Evolutionary conservation across 2,113 vertebrate genomes (phyloP).

Genomic region (Mormyrus lacerda): DNA sequence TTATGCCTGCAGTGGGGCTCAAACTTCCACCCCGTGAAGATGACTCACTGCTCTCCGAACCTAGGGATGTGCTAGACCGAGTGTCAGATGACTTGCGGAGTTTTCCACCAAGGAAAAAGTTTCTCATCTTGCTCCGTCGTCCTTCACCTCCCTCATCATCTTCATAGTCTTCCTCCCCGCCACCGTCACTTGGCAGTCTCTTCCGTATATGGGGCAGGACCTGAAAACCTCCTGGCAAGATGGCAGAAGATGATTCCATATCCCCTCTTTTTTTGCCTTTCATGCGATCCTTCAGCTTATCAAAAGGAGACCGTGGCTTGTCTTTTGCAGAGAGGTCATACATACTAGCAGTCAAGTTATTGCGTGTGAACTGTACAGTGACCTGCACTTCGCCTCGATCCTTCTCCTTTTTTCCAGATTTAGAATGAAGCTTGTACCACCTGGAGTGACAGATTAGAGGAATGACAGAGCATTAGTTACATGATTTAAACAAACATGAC

Average conservation of each 20-base stretch:
- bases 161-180: slow-evolving; percentile 46
- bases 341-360: slow-evolving; percentile 94
- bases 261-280: slow-evolving; percentile 77
- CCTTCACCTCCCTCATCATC: slow-evolving; percentile 60
- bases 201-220: slow-evolving; percentile 50
- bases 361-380: slow-evolving; percentile 82
- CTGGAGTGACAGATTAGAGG: slow-evolving; percentile 48
- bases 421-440: slow-evolving; percentile 90
- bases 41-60: slow-evolving; percentile 83
- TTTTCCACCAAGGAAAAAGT: slow-evolving; percentile 77
- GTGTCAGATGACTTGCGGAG: slow-evolving; percentile 79
- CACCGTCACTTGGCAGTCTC: slow-evolving; percentile 48
- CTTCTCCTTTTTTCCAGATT: slow-evolving; percentile 84
- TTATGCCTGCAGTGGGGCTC: slow-evolving; percentile 58
- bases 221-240: slow-evolving; percentile 74
- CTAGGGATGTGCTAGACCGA: slow-evolving; percentile 81
- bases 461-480: slow-evolving; percentile 8
- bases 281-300: slow-evolving; percentile 90
- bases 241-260: slow-evolving; percentile 86
- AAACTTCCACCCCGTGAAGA: slow-evolving; percentile 70
- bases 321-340: slow-evolving; percentile 91
- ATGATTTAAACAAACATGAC: not conserved
- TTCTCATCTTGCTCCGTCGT: slow-evolving; percentile 72
- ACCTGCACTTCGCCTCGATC: slow-evolving; percentile 85
- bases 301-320: slow-evolving; percentile 83